phyloP scores from a whole-genome alignment of 2,888 invertebrate genomes.

The Theristus sp. region DNA sequence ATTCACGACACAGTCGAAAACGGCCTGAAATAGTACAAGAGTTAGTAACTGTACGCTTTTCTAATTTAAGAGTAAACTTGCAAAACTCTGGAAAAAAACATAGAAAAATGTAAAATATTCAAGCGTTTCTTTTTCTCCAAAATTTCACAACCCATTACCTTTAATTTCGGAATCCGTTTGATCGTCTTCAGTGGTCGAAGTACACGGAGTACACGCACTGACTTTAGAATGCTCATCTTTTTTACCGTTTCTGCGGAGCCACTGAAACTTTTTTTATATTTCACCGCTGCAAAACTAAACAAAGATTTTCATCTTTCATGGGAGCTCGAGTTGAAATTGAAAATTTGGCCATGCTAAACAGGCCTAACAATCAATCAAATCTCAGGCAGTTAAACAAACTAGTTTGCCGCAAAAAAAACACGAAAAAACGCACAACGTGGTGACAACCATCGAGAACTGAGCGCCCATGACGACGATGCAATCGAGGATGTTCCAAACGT shows the following conservation, averaged over 20 bases:
- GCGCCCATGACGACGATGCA: constrained; percentile 90
- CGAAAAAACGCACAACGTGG: not conserved
- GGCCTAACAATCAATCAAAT: not conserved
- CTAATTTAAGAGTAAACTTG: no score
- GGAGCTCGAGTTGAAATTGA: no score
- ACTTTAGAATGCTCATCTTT: constrained; percentile 56
- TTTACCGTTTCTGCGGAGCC: not conserved
- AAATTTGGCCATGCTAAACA: not conserved
- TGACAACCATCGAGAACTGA: not conserved
- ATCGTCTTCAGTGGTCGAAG: constrained; percentile 89
- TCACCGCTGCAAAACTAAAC: not conserved
- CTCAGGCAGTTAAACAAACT: not conserved
- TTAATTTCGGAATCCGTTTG: constrained; percentile 93
- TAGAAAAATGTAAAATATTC: no score
- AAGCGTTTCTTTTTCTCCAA: no score
- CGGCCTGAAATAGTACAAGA: constrained; percentile 46
- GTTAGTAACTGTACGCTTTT: no score
- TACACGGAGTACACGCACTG: constrained; percentile 77
- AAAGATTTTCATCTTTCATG: no score
- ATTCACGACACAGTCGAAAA: constrained; percentile 98
- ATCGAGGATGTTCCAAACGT: constrained; percentile 88
- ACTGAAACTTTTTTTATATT: not conserved
- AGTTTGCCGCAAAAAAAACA: not conserved
- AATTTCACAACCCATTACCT: no score
- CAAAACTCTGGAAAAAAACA: no score